Evolutionary conservation across 2,797 vertebrate genomes (phyloP), one percentile per base, ranked within the genome.

Genomic region (Trematomus bernacchii): DNA sequence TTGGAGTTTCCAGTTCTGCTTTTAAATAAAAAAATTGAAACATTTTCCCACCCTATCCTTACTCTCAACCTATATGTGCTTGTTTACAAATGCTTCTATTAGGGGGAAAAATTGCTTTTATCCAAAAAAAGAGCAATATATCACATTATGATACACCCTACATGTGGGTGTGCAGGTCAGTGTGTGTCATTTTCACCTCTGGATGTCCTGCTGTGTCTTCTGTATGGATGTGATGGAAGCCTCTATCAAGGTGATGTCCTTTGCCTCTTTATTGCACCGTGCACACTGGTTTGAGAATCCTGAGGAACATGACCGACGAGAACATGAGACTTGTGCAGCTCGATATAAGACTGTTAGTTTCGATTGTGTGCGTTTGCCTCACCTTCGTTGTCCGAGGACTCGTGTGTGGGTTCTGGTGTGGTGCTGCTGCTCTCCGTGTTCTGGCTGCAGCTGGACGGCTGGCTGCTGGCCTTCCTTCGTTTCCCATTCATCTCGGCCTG

Each of bases 361-460:
- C 18, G 0, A 15, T 6, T 43, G 37, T 12, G 40, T 50, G 27
- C 43, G 23, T 42, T 16, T 16, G 66, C 15, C 82, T 91, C 84
- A 92, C 97, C 96, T 85, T 98, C 97, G 42, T 97, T 97, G 23
- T 99, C 98, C 0, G 98, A 99, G 65, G 97, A 96, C 85, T 98
- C 98, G 0, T 96, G 97, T 18, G 95, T 95, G 9, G 98, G 97
- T 79, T 99, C 98, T 0, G 98, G 97, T 0, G 97, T 99, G 61
- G 96, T 97, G 88, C 97, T 97, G 85, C 97, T 99, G 94, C 97
- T 98, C 90, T 98, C 98, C 0, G 97, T 99, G 89, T 96, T 97
- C 90, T 97, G 98, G 93, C 97, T 99, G 90, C 97, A 97, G 87
- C 96, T 98, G 55, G 98, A 98, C 0, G 97, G 97, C 87, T 98